Conservation (phyloP, 2,888 invertebrate genomes). For the Gisinianus flammeolus region DNA sequence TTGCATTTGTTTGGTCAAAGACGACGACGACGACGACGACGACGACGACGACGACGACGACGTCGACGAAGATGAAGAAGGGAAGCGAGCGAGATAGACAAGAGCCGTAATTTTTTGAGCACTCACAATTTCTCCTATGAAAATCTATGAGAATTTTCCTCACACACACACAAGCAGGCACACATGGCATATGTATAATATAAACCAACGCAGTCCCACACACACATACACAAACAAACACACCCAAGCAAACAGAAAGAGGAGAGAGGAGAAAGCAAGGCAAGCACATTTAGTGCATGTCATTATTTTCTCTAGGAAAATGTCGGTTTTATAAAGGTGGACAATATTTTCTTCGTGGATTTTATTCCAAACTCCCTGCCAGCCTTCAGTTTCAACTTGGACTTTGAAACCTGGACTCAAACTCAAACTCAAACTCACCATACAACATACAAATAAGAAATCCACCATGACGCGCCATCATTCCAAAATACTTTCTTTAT, state of each 20-base stretch:
- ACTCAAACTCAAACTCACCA: no score
- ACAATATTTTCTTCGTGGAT: slow-evolving; percentile 25
- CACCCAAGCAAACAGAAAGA: neutral
- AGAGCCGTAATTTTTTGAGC: neutral
- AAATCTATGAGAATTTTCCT: neutral
- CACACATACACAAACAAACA: no score
- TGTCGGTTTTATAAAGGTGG: slow-evolving; percentile 25
- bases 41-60: neutral
- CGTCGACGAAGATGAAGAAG: neutral
- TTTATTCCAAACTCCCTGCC: slow-evolving; percentile 1
- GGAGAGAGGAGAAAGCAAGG: neutral
- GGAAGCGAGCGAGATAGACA: neutral
- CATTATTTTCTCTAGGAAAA: slow-evolving; percentile 31
- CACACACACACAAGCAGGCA: neutral
- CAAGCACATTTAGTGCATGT: slow-evolving; percentile 34
- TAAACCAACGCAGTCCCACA: no score
- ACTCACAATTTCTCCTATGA: neutral
- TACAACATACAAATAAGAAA: no score
- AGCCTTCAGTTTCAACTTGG: neutral
- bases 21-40: neutral
- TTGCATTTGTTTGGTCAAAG: neutral
- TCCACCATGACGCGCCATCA: no score
- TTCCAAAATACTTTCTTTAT: no score
- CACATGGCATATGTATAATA: no score
- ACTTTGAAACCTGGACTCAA: no score